Base-by-base conservation (phyloP, 2,113 vertebrate genomes). In the Clarias magur region DNA sequence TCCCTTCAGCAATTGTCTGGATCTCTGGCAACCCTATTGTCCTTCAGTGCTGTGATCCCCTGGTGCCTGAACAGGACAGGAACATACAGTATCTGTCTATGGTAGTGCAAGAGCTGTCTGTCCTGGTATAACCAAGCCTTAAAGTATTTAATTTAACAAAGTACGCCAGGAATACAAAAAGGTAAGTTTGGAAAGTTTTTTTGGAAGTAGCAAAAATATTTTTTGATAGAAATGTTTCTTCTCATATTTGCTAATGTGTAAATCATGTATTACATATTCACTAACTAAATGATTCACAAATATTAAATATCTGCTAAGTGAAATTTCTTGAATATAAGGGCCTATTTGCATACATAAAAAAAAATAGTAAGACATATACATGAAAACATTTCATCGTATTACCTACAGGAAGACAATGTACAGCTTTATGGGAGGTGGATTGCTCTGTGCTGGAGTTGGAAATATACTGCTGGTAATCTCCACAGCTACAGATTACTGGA, bases 361-460 rank as follows among this genome's bases (percentile, higher is more conserved):
- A 75, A 23, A 16, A 25, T 3, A 25, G 42, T 75, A 53, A 3
- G 13, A 42, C 12, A 67, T 25, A 17, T 21, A 2, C 9, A 54
- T 80, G 12, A n/a, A n/a, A 42, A 4, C 2, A 67, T 3, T 60
- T 92, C 78, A 85, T 90, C 88, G 85, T 90, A 91, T 60, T 86
- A 80, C 88, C 73, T 93, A 90, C 68, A 87, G 89, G 62, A 85
- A 83, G 91, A 95, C 89, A 91, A 95, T 96, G 95, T 96, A 96
- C 92, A 96, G 95, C 93, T 95, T 96, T 92, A 96, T 95, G 95
- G 95, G 95, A 92, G 95, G 95, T 81, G 95, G 95, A 87, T 91
- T 96, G 90, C 95, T 96, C 93, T 95, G 95, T 60, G 95, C 95
- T 1, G 94, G 95, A 88, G 89, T 95, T 21, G 94, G 94, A 60